phyloP scores from a whole-genome alignment of 2,113 vertebrate genomes.

The Mionectes macconnelli region DNA sequence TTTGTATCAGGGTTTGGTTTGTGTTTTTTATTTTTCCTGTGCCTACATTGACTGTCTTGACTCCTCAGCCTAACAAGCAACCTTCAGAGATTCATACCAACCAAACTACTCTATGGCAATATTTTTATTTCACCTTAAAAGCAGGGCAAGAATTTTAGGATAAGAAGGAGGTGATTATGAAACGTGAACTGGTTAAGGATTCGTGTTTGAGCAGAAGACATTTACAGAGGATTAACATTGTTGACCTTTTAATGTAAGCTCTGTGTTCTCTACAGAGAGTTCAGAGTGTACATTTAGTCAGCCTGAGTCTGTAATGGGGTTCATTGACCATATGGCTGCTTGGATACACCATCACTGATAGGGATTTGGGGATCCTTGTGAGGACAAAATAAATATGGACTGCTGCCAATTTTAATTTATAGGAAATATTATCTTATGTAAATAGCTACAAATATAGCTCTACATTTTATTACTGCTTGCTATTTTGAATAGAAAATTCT shows the following conservation, averaged over 20 bases:
- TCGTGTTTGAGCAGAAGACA: neutral
- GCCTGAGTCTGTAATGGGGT: rapidly evolving
- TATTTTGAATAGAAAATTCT: neutral
- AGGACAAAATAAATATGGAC: neutral
- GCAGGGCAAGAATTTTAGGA: neutral
- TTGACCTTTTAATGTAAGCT: neutral
- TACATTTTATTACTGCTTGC: neutral
- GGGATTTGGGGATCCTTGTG: neutral
- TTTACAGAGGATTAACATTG: neutral
- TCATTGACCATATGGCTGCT: neutral
- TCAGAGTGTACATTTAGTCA: neutral
- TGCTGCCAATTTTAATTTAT: neutral
- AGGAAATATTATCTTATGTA: neutral
- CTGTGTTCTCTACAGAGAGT: neutral
- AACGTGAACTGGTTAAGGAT: neutral
- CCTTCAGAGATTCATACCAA: neutral
- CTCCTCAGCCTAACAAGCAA: neutral
- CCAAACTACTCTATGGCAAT: neutral
- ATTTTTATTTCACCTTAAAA: neutral
- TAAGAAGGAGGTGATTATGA: neutral
- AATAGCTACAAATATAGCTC: neutral
- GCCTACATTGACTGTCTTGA: neutral
- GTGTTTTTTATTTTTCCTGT: neutral
- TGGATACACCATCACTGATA: neutral
- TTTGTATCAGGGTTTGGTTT: neutral